phyloP scores from a whole-genome alignment of 2,113 vertebrate species.

The Marcusenius ussheri region DNA sequence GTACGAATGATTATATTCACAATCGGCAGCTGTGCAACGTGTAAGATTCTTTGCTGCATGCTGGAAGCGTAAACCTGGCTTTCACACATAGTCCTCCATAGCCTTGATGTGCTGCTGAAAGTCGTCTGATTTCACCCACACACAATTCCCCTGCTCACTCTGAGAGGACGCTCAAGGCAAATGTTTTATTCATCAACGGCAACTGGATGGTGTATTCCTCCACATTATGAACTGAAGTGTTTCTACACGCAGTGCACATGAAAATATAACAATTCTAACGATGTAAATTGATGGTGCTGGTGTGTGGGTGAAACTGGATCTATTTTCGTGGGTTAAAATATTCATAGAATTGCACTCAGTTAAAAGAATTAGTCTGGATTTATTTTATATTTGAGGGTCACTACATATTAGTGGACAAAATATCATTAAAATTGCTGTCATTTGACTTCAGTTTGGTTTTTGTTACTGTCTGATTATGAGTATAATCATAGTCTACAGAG shows the following conservation, averaged over 20 bases:
- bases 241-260: neutral
- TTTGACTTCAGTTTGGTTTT: neutral
- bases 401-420: neutral
- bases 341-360: neutral
- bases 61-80: neutral
- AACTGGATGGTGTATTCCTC: neutral
- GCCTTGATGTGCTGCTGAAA: neutral
- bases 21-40: neutral
- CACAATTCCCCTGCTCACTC: neutral
- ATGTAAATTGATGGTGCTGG: neutral
- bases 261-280: neutral
- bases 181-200: slow-evolving; percentile 11
- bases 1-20: neutral
- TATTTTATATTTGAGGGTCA: neutral
- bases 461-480: slow-evolving; percentile 5
- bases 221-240: neutral
- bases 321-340: neutral
- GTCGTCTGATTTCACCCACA: neutral
- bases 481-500: slow-evolving; percentile 25
- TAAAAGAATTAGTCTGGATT: neutral
- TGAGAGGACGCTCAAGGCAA: neutral
- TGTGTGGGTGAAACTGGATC: neutral
- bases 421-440: neutral
- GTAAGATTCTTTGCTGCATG: neutral
- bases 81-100: neutral